Evolutionary conservation across 2,888 invertebrate genomes (phyloP).

Genomic region (Dastarcus helophoroides): DNA sequence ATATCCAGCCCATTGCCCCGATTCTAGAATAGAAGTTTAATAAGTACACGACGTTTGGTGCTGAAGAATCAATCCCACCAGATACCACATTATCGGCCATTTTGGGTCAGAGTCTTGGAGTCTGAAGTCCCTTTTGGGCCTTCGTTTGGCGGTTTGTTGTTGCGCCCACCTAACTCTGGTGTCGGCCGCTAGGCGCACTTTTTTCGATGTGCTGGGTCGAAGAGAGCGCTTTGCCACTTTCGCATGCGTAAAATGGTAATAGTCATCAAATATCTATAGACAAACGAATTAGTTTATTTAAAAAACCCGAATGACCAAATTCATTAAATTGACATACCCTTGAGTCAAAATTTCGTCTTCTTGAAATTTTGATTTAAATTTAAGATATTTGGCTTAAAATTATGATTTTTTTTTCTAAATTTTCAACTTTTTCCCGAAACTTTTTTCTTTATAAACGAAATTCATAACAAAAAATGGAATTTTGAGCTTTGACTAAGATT

Average conservation of each 20-base stretch:
- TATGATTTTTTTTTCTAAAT: too few species aligned
- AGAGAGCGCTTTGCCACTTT: conserved; percentile 68
- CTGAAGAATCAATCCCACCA: conserved; percentile 56
- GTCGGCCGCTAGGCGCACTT: conserved; percentile 59
- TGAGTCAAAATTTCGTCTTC: too few species aligned
- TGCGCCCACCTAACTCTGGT: conserved; percentile 69
- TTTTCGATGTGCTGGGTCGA: conserved; percentile 57
- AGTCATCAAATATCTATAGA: conserved; percentile 74
- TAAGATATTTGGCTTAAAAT: too few species aligned
- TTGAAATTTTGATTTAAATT: too few species aligned
- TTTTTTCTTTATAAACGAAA: too few species aligned
- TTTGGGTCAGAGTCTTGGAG: conserved; percentile 62
- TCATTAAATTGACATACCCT: too few species aligned
- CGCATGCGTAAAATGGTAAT: conserved; percentile 76
- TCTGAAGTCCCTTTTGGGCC: conserved; percentile 70
- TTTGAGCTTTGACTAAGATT: too few species aligned
- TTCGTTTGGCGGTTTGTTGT: conserved; percentile 68
- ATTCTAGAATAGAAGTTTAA: conserved; percentile 46
- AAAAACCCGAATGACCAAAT: too few species aligned
- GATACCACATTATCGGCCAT: conserved; percentile 95
- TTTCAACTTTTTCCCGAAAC: too few species aligned
- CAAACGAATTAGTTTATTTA: background rate
- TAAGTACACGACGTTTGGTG: conserved; percentile 7
- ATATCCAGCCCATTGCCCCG: conserved; percentile 88
- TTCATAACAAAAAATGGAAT: too few species aligned